Percentiles rank a stretch among this genome's conserved stretches.
phyloP scores from a whole-genome alignment of 2,797 vertebrate genomes.

The Setipinna tenuifilis region DNA sequence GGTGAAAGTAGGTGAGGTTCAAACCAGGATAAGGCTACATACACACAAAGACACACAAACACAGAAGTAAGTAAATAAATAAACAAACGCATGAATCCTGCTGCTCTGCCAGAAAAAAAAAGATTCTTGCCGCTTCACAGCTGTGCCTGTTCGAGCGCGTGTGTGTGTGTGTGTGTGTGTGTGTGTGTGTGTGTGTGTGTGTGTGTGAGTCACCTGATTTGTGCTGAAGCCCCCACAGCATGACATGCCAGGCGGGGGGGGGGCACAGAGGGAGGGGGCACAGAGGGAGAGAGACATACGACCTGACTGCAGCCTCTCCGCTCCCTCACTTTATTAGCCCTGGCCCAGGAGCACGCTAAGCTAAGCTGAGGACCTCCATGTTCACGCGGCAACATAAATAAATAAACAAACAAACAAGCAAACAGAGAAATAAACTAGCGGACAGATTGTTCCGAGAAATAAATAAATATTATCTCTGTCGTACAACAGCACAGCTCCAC shows the following conservation, averaged over 20 bases:
- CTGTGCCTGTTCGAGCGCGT: background rate
- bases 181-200: constrained; percentile 18
- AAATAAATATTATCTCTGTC: background rate
- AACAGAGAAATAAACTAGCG: no score
- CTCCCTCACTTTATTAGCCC: background rate
- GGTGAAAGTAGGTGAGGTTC: background rate
- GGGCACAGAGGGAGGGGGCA: no score
- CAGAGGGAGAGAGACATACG: background rate
- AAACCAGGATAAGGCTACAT: background rate
- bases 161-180: constrained; percentile 24
- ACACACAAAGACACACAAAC: background rate
- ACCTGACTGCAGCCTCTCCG: background rate
- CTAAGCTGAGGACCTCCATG: background rate
- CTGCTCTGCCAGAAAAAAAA: background rate
- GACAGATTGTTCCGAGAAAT: background rate
- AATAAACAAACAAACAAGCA: no score
- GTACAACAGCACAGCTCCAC: background rate
- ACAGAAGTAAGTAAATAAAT: background rate
- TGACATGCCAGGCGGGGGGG: background rate
- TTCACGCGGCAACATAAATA: background rate
- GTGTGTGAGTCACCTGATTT: constrained; percentile 37
- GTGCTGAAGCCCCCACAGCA: constrained; percentile 2
- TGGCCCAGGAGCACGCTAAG: background rate
- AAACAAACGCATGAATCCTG: background rate
- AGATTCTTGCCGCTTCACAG: background rate